Conservation (phyloP, 2,113 vertebrate genomes). For the Syrmaticus mikado region DNA sequence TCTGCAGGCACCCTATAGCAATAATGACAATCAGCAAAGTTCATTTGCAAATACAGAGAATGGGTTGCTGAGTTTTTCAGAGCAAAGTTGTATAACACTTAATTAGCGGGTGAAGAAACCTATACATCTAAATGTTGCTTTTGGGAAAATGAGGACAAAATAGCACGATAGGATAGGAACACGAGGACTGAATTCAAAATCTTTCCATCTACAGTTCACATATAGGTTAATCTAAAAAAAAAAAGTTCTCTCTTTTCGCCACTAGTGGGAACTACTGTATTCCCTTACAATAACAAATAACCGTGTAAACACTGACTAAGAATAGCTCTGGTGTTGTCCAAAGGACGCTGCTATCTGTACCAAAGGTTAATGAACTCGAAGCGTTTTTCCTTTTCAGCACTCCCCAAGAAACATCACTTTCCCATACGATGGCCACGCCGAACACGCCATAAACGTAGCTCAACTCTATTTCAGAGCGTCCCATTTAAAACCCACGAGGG, state of each 20-base stretch:
- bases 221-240: neutral
- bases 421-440: neutral
- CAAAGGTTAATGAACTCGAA: constrained; percentile 72
- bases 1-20: constrained; percentile 32
- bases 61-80: constrained; percentile 15
- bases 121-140: constrained; percentile 32
- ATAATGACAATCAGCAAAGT: constrained; percentile 24
- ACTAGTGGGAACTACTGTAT: constrained; percentile 76
- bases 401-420: constrained; percentile 52
- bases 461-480: neutral
- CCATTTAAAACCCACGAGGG: neutral
- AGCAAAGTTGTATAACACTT: constrained; percentile 24
- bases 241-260: constrained; percentile 53
- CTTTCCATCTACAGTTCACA: neutral
- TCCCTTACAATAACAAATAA: constrained; percentile 37
- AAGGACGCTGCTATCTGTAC: constrained; percentile 66
- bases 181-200: neutral
- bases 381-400: constrained; percentile 61
- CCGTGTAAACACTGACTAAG: constrained; percentile 49
- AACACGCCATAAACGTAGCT: neutral
- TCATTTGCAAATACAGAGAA: constrained; percentile 30
- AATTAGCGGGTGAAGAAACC: constrained; percentile 38
- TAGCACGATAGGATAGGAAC: neutral
- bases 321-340: constrained; percentile 63
- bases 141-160: constrained; percentile 18